A percentile compares a stretch with the other conserved stretches of the same genome.
Conservation (phyloP, 2,113 vertebrate species). For the Eulemur macaco region DNA sequence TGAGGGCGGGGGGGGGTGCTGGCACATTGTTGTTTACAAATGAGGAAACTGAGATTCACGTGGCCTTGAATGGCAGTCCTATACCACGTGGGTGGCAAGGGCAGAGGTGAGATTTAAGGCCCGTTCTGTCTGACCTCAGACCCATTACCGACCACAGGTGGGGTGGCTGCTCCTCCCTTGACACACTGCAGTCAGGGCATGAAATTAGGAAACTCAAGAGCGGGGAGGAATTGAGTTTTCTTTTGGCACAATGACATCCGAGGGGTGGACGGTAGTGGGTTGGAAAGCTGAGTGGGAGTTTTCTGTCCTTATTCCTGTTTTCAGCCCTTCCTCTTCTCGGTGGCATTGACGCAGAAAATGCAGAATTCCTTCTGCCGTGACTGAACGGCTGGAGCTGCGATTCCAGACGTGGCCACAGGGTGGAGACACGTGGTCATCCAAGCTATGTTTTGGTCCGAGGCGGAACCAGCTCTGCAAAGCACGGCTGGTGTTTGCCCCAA, state of each 20-base stretch:
- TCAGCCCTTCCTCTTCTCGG: neutral
- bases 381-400: accelerated
- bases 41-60: neutral
- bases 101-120: neutral
- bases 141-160: accelerated
- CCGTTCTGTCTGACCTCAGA: neutral
- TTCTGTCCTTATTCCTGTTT: neutral
- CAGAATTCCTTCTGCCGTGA: neutral
- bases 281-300: neutral
- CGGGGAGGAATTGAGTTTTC: neutral
- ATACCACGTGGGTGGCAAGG: too few species aligned
- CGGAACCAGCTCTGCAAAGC: neutral
- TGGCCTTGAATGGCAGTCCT: neutral
- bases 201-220: neutral
- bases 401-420: neutral
- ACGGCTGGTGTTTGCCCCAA: neutral
- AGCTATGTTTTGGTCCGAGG: accelerated
- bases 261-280: accelerated
- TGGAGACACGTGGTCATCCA: neutral
- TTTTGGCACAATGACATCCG: neutral
- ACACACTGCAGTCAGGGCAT: neutral
- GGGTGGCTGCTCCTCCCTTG: neutral
- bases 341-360: accelerated
- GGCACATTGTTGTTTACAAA: accelerated
- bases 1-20: neutral